Evolutionary conservation across 2,113 vertebrate genomes (phyloP), one percentile per base, ranked within the genome.

Genomic region (Osmerus eperlanus): DNA sequence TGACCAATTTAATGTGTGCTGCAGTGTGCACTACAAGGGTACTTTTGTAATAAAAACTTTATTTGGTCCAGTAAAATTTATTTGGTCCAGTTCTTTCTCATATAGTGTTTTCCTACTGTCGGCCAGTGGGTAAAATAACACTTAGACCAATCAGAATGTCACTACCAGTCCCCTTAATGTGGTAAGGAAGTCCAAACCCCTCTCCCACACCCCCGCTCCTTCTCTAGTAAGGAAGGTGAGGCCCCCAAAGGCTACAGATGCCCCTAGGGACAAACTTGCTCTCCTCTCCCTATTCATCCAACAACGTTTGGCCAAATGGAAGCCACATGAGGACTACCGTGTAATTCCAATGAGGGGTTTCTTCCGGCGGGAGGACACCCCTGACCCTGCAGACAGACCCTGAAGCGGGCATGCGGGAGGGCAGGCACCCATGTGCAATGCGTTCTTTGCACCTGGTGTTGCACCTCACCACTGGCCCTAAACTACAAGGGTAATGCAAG

Each of bases 261-360:
- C 71, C 63, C 60, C 62, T 51, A 36, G 29, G 25, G 60, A 7
- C 9, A 41, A 16, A 6, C 53, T 18, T 51, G 52, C n/a, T 28
- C 68, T 58, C 73, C 69, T 29, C 67, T 67, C 74, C 66, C 72
- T 65, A 83, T 89, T 88, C 78, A 86, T 81, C 81, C 85, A 86
- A 75, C 74, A 84, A 78, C 68, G 69, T 80, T 80, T 80, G 81
- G 60, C 73, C 66, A 83, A 91, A 90, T 90, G 73, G 84, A 78
- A 87, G 77, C 86, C 90, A 91, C 78, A 88, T 91, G 73, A 76
- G 41, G 6, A 72, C 85, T 81, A 76, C 82, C 72, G 80, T 85
- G 76, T 84, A 87, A 83, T 85, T 85, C 78, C 80, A 88, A 84
- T 86, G 76, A 89, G 85, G 82, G 82, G 78, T 79, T 85, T 70